phyloP scores from a whole-genome alignment of 2,888 invertebrate genomes.

The Germaria angustata region DNA sequence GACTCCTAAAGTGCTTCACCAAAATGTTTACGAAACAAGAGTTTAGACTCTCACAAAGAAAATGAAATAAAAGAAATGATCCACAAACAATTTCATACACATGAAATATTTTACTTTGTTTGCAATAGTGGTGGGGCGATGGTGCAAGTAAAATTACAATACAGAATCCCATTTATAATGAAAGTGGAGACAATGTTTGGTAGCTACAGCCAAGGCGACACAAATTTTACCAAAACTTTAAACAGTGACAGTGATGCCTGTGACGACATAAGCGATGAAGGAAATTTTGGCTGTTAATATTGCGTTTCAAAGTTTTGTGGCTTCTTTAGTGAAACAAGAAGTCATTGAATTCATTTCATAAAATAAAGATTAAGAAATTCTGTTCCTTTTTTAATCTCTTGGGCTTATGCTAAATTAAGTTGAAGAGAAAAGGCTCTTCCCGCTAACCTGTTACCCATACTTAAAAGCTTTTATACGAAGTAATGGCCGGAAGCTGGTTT shows the following conservation, averaged over 20 bases:
- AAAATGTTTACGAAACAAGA: slow-evolving; percentile 17
- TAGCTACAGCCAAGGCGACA: not conserved
- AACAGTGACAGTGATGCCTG: slow-evolving; percentile 6
- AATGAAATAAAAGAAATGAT: not conserved
- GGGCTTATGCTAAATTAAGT: not conserved
- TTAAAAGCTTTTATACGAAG: not conserved
- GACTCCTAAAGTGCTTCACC: slow-evolving; percentile 32
- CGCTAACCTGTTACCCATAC: not conserved
- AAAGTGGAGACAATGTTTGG: slow-evolving; percentile 11
- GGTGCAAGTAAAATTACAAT: not conserved
- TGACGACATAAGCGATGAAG: too few relatives aligned
- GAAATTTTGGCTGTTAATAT: not conserved
- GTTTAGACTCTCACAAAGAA: not conserved
- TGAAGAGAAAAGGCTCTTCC: not conserved
- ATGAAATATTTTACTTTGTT: slow-evolving; percentile 19
- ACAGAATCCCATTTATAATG: slow-evolving; percentile 2
- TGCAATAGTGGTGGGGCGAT: not conserved
- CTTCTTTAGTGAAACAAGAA: not conserved
- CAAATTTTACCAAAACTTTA: not conserved
- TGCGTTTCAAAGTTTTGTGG: not conserved
- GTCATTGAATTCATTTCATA: not conserved
- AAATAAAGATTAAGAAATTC: too few relatives aligned
- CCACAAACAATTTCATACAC: not conserved
- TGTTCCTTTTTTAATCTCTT: too few relatives aligned
- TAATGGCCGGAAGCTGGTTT: too few relatives aligned